Base-by-base conservation (phyloP, 2,888 invertebrate genomes). In the Caenorhabditis sp. region DNA sequence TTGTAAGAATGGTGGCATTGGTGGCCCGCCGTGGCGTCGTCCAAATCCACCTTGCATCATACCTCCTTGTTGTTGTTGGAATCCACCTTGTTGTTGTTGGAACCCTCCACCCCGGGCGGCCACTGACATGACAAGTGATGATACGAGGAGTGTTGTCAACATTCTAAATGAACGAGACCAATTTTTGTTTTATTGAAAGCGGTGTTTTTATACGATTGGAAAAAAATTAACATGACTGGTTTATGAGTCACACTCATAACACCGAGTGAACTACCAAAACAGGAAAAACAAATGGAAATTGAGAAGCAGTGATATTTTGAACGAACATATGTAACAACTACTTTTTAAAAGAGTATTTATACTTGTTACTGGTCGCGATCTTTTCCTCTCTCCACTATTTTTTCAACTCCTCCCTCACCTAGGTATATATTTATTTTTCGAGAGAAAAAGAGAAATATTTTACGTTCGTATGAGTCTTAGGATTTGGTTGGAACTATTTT, bases 1-100 rank as follows among this genome's bases (percentile, higher is more conserved):
- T 59, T 60, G 68, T 53, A 78, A 72, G 67, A 71, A 78, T 25
- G 78, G 71, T 23, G 63, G 67, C 25, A 60, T 58, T 57, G 63
- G 68, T 14, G 67, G 65, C 62, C 67, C 70, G 27, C 66, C 65
- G 58, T 60, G 50, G 7, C 52, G 57, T 38, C 62, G 58, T 17
- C 69, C 76, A n/a, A 25, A 60, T 38, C 69, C 67, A 49, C 69
- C 76, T 36, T 36, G 36, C 36, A n/a, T n/a, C n/a, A n/a, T n/a
- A n/a, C n/a, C n/a, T n/a, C n/a, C n/a, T n/a, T n/a, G n/a, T n/a
- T n/a, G n/a, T n/a, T n/a, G n/a, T n/a, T 36, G 36, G 5, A 8
- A 10, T 10, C 36, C 36, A 36, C 36, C 36, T 36, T 36, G 36
- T 36, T 36, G 36, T 36, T 36, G 36, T 5, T 36, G 5, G 5